Conservation (phyloP, 1,140 invertebrate species). For the Anadara kagoshimensis region DNA sequence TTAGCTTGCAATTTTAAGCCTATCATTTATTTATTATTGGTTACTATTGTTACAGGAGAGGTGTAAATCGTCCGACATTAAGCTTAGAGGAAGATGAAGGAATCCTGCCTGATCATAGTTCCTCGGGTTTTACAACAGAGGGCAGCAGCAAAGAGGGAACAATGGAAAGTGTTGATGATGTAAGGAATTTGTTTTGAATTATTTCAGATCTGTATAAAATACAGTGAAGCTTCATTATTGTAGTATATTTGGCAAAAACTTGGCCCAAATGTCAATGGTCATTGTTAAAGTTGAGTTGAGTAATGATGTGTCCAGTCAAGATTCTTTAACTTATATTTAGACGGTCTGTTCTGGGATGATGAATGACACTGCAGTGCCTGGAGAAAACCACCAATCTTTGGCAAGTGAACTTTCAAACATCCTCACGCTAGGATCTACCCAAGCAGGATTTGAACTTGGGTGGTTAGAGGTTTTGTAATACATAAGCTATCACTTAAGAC, state of each 20-base stretch:
- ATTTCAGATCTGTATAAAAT: background rate
- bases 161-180: conserved; percentile 31
- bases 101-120: conserved; percentile 21
- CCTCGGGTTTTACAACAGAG: conserved; percentile 17
- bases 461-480: too few species aligned
- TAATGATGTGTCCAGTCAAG: background rate
- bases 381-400: too few species aligned
- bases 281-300: background rate
- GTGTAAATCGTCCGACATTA: conserved; percentile 8
- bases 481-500: too few species aligned
- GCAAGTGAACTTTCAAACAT: too few species aligned
- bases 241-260: background rate
- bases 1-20: background rate
- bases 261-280: background rate
- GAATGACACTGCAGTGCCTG: too few species aligned
- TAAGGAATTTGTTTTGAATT: conserved; percentile 1
- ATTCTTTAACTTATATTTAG: too few species aligned
- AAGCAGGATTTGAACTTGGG: too few species aligned
- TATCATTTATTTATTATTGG: background rate
- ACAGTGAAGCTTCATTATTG: background rate
- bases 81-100: background rate
- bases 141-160: conserved; percentile 27
- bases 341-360: too few species aligned
- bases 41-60: conserved; percentile 16
- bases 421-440: too few species aligned